Evolutionary conservation across 2,797 vertebrate genomes (phyloP).

Genomic region (Manis crassicaudata): DNA sequence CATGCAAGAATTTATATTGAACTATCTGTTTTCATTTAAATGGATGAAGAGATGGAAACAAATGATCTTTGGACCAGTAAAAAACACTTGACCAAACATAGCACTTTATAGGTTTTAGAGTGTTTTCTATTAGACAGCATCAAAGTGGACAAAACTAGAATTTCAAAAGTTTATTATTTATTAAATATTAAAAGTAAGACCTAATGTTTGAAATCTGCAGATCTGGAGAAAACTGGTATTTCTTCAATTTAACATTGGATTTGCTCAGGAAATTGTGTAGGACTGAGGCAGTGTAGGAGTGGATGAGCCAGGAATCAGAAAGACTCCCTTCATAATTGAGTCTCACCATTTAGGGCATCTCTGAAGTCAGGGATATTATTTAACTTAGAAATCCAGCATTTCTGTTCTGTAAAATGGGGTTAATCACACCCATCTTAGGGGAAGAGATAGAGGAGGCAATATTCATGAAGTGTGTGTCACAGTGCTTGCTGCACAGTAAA

Average conservation of each 20-base stretch:
- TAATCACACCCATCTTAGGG: background rate
- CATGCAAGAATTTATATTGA: conserved; percentile 51
- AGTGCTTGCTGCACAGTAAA: background rate
- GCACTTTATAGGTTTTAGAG: background rate
- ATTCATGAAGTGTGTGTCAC: background rate
- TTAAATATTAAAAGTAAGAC: conserved; percentile 20
- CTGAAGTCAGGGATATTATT: conserved; percentile 9
- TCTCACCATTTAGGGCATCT: background rate
- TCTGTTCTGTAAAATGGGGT: conserved; percentile 64
- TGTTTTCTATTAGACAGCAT: conserved; percentile 29
- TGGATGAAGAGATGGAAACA: conserved; percentile 9
- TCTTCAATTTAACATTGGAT: background rate
- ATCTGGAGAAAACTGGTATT: background rate
- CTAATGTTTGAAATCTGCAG: conserved; percentile 36
- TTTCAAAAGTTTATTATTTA: conserved; percentile 47
- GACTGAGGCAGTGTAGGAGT: too few relatives aligned
- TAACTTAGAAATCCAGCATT: conserved; percentile 10
- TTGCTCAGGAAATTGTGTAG: background rate
- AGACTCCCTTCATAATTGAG: background rate
- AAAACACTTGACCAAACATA: conserved; percentile 55
- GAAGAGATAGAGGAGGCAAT: background rate
- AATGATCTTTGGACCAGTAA: background rate
- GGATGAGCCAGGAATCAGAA: background rate
- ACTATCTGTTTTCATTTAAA: conserved; percentile 58
- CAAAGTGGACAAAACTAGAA: background rate